Percentiles rank a stretch among this genome's conserved stretches.
These are phyloP conservation scores for Cairina moschata DNA, from an alignment of 2,113 vertebrate species.

Conservation along the genomic window DNA sequence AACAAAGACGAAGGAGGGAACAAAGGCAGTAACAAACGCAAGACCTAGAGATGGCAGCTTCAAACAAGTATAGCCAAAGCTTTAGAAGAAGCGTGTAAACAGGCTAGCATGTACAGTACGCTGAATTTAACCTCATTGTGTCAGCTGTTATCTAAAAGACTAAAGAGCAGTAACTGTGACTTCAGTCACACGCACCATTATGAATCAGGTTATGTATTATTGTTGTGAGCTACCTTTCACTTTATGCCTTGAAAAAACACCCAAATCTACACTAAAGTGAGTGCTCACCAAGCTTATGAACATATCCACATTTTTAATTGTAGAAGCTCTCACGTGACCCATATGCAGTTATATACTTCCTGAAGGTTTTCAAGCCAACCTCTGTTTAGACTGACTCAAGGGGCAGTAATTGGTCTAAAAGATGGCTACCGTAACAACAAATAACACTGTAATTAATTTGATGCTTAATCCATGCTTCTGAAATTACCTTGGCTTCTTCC, in stretches of 20 bases:
- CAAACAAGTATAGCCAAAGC: neutral
- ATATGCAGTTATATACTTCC: neutral
- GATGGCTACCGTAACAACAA: neutral
- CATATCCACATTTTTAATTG: neutral
- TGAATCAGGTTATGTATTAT: neutral
- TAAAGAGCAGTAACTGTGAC: neutral
- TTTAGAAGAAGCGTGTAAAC: neutral
- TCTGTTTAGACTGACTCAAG: neutral
- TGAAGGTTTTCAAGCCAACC: neutral
- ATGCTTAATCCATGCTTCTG: neutral
- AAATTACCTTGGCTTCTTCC: slow-evolving; percentile 88
- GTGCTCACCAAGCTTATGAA: neutral
- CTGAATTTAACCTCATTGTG: neutral
- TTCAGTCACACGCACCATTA: neutral
- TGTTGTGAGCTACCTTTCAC: neutral
- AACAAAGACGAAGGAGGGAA: neutral
- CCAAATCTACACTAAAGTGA: neutral
- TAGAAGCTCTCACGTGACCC: neutral
- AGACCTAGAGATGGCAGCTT: neutral
- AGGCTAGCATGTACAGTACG: neutral
- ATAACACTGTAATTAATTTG: neutral
- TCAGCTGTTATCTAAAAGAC: neutral
- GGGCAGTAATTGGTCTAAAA: neutral
- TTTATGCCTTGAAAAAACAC: too few relatives aligned
- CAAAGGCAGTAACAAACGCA: neutral